Conservation (phyloP, 2,888 invertebrate species). For the Chrysolina haemoptera region DNA sequence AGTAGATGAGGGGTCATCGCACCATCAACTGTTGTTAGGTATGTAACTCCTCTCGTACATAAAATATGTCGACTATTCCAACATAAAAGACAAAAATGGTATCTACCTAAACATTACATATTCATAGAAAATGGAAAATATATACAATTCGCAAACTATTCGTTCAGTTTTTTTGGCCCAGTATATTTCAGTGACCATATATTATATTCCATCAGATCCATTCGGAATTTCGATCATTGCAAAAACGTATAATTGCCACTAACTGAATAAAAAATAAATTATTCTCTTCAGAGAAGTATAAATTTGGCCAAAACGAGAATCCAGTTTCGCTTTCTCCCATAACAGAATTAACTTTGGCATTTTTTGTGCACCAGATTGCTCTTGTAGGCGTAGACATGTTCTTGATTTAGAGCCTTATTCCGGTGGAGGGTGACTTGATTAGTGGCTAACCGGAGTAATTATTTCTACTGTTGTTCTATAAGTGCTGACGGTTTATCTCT, state of each 20-base stretch:
- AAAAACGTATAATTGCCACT: background rate
- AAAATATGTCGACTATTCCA: too few relatives aligned
- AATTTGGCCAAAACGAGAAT: constrained; percentile 3
- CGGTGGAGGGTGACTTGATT: constrained; percentile 31
- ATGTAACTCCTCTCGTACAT: too few relatives aligned
- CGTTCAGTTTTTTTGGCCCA: too few relatives aligned
- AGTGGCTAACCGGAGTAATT: constrained; percentile 29
- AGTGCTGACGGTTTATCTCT: constrained; percentile 24
- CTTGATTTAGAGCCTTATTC: constrained; percentile 29
- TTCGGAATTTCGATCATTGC: background rate
- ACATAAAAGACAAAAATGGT: too few relatives aligned
- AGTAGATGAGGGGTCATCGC: too few relatives aligned
- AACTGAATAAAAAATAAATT: background rate
- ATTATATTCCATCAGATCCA: background rate
- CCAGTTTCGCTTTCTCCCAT: constrained; percentile 1
- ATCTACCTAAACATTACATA: too few relatives aligned
- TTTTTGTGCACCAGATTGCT: constrained; percentile 14
- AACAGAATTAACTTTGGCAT: constrained; percentile 19
- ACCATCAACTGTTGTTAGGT: too few relatives aligned
- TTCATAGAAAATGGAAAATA: too few relatives aligned
- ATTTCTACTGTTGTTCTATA: constrained; percentile 29
- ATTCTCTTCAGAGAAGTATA: constrained; percentile 3
- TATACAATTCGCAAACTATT: too few relatives aligned
- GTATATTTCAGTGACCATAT: too few relatives aligned
- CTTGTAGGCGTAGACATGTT: constrained; percentile 28